These are phyloP conservation scores for Anthoscopus minutus DNA, from an alignment of 2,113 vertebrate species.

Conservation along the genomic window DNA sequence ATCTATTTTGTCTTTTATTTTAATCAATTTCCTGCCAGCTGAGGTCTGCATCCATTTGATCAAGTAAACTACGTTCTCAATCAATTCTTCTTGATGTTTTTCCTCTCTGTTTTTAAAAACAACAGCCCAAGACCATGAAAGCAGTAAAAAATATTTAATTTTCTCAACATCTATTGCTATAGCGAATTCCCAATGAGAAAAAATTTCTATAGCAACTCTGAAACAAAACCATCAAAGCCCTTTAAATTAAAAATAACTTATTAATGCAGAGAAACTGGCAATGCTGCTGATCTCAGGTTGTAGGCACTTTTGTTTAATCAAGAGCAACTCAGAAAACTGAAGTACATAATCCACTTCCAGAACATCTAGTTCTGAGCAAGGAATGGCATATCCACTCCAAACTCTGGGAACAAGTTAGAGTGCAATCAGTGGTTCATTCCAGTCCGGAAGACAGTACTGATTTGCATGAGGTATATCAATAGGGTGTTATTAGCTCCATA, in stretches of 20 bases:
- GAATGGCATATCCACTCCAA: not conserved
- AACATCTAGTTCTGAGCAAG: not conserved
- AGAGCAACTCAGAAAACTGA: not conserved
- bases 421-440: not conserved
- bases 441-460: accelerated
- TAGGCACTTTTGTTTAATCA: not conserved
- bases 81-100: not conserved
- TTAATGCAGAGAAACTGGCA: not conserved
- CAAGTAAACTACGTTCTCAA: not conserved
- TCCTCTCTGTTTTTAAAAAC: not conserved
- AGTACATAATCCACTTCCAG: not conserved
- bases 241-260: not conserved
- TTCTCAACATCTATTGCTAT: not conserved
- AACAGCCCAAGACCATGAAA: not conserved
- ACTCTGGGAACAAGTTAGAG: not conserved
- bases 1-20: not conserved
- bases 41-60: not conserved
- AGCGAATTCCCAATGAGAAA: not conserved
- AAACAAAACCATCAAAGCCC: not conserved
- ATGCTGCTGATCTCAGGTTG: not conserved
- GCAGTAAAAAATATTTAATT: not conserved
- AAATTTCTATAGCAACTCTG: not conserved
- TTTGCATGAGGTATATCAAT: not conserved
- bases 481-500: not conserved
- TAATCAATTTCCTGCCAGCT: not conserved